Percentiles rank a stretch among this genome's conserved stretches.
Conservation (phyloP, 2,888 invertebrate species). For the Diadromus collaris region DNA sequence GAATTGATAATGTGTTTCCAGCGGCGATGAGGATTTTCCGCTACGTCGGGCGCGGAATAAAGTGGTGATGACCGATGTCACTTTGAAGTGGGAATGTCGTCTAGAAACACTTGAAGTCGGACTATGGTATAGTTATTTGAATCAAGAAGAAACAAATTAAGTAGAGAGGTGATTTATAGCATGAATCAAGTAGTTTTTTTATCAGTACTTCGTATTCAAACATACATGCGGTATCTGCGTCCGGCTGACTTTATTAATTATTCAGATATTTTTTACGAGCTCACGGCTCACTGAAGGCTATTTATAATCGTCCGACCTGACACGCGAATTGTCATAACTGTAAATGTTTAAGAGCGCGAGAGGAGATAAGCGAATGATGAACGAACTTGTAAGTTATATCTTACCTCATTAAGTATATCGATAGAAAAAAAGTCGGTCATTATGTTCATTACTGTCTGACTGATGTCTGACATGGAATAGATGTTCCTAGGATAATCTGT, state of each 20-base stretch:
- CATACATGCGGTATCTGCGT: not conserved
- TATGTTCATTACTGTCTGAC: not conserved
- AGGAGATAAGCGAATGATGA: not conserved
- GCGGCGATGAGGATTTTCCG: not conserved
- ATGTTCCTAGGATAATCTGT: not conserved
- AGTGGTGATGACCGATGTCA: conserved; percentile 11
- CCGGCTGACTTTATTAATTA: conserved; percentile 13
- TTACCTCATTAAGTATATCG: too few species aligned
- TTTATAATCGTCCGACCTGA: not conserved
- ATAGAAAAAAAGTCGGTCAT: not conserved
- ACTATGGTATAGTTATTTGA: not conserved
- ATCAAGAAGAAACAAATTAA: not conserved
- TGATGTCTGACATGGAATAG: too few species aligned
- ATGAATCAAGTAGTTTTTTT: not conserved
- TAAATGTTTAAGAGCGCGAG: not conserved
- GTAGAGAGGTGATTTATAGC: not conserved
- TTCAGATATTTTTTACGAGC: conserved; percentile 17
- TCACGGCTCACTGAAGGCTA: conserved; percentile 1
- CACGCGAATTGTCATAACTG: not conserved
- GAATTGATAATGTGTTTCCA: conserved; percentile 4
- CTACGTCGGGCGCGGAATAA: not conserved
- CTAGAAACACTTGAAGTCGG: not conserved
- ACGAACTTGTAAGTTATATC: conserved; percentile 25
- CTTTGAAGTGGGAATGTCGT: conserved; percentile 19
- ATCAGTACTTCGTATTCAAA: not conserved